These are phyloP conservation scores for Argynnis bischoffii DNA, from an alignment of 2,888 invertebrate species.

Conservation along the genomic window DNA sequence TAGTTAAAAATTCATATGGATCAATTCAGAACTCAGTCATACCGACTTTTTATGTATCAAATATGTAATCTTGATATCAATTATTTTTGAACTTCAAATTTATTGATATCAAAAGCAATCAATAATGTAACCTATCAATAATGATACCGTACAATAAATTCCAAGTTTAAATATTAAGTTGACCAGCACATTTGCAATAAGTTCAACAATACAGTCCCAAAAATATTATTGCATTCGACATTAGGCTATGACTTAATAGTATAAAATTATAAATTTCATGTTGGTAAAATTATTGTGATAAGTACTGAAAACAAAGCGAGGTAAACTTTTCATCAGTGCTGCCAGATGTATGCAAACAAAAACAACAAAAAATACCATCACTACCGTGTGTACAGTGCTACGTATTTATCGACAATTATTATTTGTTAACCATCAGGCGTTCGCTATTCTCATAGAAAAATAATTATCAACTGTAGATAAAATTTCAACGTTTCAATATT, in stretches of 20 bases:
- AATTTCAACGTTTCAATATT: slow-evolving; percentile 19
- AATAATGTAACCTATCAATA: too few relatives aligned
- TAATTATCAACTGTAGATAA: slow-evolving; percentile 8
- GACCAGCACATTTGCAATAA: slow-evolving; percentile 43
- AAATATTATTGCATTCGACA: slow-evolving; percentile 47
- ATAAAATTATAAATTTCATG: slow-evolving; percentile 18
- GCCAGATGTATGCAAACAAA: slow-evolving; percentile 34
- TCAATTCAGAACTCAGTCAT: too few relatives aligned
- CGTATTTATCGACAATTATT: not conserved
- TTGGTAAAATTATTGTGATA: slow-evolving; percentile 48
- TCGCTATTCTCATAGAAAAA: slow-evolving; percentile 3
- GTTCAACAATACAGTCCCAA: slow-evolving; percentile 49
- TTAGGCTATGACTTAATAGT: slow-evolving; percentile 26
- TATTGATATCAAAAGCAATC: too few relatives aligned
- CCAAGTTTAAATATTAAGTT: slow-evolving; percentile 4
- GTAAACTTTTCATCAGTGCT: slow-evolving; percentile 34
- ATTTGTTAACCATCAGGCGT: not conserved
- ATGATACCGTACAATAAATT: not conserved
- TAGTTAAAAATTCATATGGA: too few relatives aligned
- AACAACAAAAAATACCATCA: too few relatives aligned
- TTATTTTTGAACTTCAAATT: too few relatives aligned
- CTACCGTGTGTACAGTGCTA: not conserved
- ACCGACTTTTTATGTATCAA: too few relatives aligned
- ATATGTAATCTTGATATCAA: too few relatives aligned
- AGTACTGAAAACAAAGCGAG: slow-evolving; percentile 51